phyloP scores from a whole-genome alignment of 2,797 vertebrate genomes.

The Eupleurogrammus muticus region DNA sequence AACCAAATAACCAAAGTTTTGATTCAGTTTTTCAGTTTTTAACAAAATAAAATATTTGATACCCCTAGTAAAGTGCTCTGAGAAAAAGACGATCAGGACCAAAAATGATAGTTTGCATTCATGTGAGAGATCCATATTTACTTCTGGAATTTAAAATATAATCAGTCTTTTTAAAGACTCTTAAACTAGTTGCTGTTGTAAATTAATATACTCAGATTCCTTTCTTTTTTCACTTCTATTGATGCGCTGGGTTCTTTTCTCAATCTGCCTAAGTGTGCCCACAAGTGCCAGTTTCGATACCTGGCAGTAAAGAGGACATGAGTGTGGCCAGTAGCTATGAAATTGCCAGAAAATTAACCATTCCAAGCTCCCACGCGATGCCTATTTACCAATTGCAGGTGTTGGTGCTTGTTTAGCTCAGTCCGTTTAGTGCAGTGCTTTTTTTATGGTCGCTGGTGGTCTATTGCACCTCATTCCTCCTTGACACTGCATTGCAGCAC shows the following conservation, averaged over 20 bases:
- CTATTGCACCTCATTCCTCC: slow-evolving; percentile 28
- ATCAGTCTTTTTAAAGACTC: not conserved
- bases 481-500: slow-evolving; percentile 76
- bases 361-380: not conserved
- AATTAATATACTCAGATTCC: not conserved
- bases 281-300: not conserved
- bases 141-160: not conserved
- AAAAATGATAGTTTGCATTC: not conserved
- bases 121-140: not conserved
- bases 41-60: no score
- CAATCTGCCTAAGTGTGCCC: not conserved
- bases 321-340: not conserved
- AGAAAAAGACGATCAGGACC: not conserved
- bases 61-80: no score
- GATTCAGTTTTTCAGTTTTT: no score
- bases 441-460: slow-evolving; percentile 25
- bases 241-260: not conserved
- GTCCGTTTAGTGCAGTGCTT: slow-evolving; percentile 37
- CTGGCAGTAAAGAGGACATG: not conserved
- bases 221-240: not conserved
- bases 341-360: not conserved
- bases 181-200: not conserved
- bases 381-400: slow-evolving; percentile 4
- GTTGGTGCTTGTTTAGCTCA: not conserved
- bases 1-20: no score